Conservation (phyloP, 2,113 vertebrate species). For the Ammodytes marinus region DNA sequence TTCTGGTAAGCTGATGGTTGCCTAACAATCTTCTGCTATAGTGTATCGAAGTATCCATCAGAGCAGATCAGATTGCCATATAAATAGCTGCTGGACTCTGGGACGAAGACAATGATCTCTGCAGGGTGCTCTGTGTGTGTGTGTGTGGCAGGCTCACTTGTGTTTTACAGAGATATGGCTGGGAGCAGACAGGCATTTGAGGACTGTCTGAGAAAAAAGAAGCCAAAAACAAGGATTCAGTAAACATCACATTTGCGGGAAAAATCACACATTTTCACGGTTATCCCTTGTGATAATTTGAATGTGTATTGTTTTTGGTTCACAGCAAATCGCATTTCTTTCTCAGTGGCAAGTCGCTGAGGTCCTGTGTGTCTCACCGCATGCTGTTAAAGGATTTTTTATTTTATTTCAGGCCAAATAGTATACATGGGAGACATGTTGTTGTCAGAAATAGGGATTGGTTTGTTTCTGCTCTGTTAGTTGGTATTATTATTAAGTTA, state of each 20-base stretch:
- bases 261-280: slow-evolving; percentile 48
- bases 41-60: slow-evolving; percentile 40
- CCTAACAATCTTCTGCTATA: slow-evolving; percentile 17
- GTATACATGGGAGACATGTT: neutral
- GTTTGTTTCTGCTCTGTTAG: slow-evolving; percentile 33
- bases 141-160: slow-evolving; percentile 43
- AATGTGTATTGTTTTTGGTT: slow-evolving; percentile 39
- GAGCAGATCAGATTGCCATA: slow-evolving; percentile 27
- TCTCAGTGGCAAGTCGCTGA: slow-evolving; percentile 20
- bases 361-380: slow-evolving; percentile 1
- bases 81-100: slow-evolving; percentile 39
- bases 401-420: neutral
- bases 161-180: slow-evolving; percentile 51
- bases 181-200: slow-evolving; percentile 50
- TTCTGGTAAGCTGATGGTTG: slow-evolving; percentile 35
- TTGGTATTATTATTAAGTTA: slow-evolving; percentile 11
- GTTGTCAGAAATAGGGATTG: slow-evolving; percentile 3
- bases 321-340: slow-evolving; percentile 5
- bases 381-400: slow-evolving; percentile 16
- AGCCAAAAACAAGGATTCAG: slow-evolving; percentile 43
- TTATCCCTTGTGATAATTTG: slow-evolving; percentile 45
- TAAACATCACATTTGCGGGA: slow-evolving; percentile 55
- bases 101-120: slow-evolving; percentile 64
- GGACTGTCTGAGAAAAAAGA: slow-evolving; percentile 43
- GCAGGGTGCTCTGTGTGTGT: slow-evolving; percentile 37